These are phyloP conservation scores for Pogonus chalceus DNA, from an alignment of 1,140 invertebrate species.

Conservation along the genomic window DNA sequence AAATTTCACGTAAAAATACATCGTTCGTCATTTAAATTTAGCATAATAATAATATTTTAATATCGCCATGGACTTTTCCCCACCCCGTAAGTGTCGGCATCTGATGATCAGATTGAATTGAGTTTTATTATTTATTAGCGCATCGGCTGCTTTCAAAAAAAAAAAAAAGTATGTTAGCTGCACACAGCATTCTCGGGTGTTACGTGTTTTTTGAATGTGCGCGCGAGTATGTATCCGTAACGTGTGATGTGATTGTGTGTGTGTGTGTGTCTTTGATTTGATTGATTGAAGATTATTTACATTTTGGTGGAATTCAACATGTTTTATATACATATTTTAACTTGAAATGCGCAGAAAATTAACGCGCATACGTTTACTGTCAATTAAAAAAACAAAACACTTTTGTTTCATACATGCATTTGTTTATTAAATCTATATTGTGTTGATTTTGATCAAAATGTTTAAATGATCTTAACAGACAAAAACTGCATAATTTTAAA, in stretches of 20 bases:
- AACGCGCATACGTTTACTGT: too few relatives aligned
- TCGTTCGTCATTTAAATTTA: not conserved
- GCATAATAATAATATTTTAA: not conserved
- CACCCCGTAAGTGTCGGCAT: not conserved
- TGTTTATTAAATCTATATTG: too few relatives aligned
- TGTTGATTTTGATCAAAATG: too few relatives aligned
- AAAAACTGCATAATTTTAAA: not conserved
- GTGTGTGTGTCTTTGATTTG: not conserved
- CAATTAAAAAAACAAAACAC: too few relatives aligned
- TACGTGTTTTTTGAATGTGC: not conserved
- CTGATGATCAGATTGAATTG: too few relatives aligned
- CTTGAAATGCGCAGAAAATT: too few relatives aligned
- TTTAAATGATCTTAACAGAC: too few relatives aligned
- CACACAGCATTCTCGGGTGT: not conserved
- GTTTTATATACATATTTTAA: too few relatives aligned
- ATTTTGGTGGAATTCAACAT: too few relatives aligned
- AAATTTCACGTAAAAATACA: not conserved
- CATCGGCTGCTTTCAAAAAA: not conserved
- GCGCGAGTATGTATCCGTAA: not conserved
- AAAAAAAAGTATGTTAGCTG: not conserved
- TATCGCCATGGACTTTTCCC: not conserved
- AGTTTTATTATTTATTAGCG: not conserved
- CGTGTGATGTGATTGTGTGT: not conserved
- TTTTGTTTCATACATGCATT: too few relatives aligned
- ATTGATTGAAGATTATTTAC: too few relatives aligned